A percentile compares a stretch with the other conserved stretches of the same genome.
phyloP scores from a whole-genome alignment of 2,888 invertebrate genomes.

The Acheta domesticus region DNA sequence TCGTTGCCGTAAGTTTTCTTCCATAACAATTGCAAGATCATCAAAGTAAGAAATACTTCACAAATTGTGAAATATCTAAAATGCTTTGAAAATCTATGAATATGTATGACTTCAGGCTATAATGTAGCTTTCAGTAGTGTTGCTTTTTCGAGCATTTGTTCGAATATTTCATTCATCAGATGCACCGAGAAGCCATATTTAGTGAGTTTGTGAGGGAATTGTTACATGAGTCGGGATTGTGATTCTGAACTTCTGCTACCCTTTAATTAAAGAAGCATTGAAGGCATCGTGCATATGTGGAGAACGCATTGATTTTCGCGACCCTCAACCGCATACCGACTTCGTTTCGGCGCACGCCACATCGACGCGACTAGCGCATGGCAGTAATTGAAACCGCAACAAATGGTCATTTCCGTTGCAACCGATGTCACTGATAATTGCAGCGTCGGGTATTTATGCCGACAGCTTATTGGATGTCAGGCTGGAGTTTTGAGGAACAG shows the following conservation, averaged over 20 bases:
- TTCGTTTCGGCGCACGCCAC: background rate
- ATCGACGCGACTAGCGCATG: background rate
- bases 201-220: no score
- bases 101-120: no score
- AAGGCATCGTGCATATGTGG: background rate
- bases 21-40: no score
- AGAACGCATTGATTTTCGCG: background rate
- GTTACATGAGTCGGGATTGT: no score
- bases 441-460: background rate
- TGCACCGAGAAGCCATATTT: no score
- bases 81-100: no score
- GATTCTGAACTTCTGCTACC: background rate
- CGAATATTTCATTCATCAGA: no score
- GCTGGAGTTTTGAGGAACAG: background rate
- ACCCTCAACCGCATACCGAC: background rate
- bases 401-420: background rate
- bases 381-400: conserved; percentile 7
- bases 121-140: no score
- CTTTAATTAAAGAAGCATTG: background rate
- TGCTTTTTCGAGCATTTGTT: no score
- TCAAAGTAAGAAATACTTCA: no score
- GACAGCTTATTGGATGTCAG: background rate
- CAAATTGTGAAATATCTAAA: no score
- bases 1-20: no score
- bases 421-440: conserved; percentile 2